A percentile compares a stretch with the other conserved stretches of the same genome.
phyloP scores from a whole-genome alignment of 2,113 vertebrate species.

The Myocastor coypus region DNA sequence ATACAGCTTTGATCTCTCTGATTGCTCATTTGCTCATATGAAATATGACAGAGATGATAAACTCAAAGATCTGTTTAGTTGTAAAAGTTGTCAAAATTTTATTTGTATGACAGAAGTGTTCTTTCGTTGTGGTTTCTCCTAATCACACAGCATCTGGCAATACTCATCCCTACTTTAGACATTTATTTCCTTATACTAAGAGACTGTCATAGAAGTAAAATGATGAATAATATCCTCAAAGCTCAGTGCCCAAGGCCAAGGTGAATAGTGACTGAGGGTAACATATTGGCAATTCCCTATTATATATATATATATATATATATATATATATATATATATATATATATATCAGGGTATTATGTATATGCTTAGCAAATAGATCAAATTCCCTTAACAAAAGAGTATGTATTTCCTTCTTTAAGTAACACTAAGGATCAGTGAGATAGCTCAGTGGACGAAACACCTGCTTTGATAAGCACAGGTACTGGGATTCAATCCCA shows the following conservation, averaged over 20 bases:
- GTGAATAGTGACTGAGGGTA: slow-evolving; percentile 18
- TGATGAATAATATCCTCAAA: slow-evolving; percentile 61
- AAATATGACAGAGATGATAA: slow-evolving; percentile 40
- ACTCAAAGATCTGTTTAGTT: slow-evolving; percentile 13
- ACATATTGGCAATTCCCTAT: not conserved
- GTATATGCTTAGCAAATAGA: slow-evolving; percentile 36
- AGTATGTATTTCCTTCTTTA: not conserved
- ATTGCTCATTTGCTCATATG: not conserved
- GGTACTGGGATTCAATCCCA: too few relatives aligned
- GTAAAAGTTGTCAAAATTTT: slow-evolving; percentile 50
- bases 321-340: too few relatives aligned
- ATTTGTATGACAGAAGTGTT: slow-evolving; percentile 30
- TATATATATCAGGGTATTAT: not conserved
- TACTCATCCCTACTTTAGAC: not conserved
- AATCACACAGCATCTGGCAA: slow-evolving; percentile 25
- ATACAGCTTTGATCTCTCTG: not conserved
- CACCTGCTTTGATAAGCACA: too few relatives aligned
- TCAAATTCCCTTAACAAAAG: not conserved
- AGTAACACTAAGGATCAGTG: not conserved
- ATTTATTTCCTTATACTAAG: slow-evolving; percentile 45
- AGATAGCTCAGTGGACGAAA: too few relatives aligned
- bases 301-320: too few relatives aligned
- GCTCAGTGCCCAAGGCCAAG: not conserved
- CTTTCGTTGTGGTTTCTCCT: slow-evolving; percentile 3
- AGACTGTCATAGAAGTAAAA: slow-evolving; percentile 36